Evolutionary conservation across 2,113 vertebrate species (phyloP).

Genomic region (Sakesphorus luctuosus): DNA sequence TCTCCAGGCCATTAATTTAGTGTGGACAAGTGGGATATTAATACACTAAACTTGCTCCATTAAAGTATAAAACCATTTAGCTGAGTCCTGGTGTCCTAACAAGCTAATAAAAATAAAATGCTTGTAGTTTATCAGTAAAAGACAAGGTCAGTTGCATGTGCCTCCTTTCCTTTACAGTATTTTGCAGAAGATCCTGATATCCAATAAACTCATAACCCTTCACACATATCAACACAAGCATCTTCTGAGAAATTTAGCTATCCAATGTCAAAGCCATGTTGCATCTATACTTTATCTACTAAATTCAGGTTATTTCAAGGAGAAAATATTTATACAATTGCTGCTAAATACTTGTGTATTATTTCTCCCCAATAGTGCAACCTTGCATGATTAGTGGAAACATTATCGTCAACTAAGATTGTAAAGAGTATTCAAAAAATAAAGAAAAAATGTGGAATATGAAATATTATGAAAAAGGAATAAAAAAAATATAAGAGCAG

Average conservation of each 20-base stretch:
- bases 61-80: conserved; percentile 35
- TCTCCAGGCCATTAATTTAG: conserved; percentile 17
- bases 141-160: not conserved
- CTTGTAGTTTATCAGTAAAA: not conserved
- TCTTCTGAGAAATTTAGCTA: not conserved
- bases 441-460: not conserved
- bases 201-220: not conserved
- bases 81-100: not conserved
- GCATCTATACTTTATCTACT: not conserved
- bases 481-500: not conserved
- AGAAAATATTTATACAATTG: not conserved
- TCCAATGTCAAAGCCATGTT: not conserved
- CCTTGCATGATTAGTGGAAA: not conserved
- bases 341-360: not conserved
- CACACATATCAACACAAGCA: not conserved
- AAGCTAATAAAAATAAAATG: conserved; percentile 44
- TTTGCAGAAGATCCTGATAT: not conserved
- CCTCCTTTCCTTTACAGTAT: not conserved
- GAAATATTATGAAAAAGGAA: not conserved
- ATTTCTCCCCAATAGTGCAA: not conserved
- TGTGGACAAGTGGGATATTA: conserved; percentile 15
- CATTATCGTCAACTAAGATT: not conserved
- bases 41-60: not conserved
- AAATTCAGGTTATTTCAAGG: not conserved
- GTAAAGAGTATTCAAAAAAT: not conserved